phyloP scores from a whole-genome alignment of 2,888 invertebrate genomes.

The Schizaphis graminum region DNA sequence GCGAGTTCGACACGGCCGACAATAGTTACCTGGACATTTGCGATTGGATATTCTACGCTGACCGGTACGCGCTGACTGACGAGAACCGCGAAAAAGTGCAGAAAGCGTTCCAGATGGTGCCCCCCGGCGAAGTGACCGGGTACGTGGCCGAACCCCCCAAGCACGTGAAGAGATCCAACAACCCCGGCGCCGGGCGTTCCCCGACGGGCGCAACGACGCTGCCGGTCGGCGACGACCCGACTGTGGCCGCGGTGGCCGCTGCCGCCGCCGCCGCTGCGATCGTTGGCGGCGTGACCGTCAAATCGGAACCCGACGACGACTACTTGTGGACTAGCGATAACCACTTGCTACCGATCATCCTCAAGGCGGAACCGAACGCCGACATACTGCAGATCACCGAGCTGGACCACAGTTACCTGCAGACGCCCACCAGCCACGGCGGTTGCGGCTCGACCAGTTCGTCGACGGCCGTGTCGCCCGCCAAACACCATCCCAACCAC shows the following conservation, averaged over 20 bases:
- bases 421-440: background rate
- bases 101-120: constrained; percentile 63
- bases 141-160: constrained; percentile 44
- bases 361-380: constrained; percentile 50
- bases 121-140: constrained; percentile 60
- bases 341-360: constrained; percentile 57
- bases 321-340: constrained; percentile 58
- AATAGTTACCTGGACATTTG: constrained; percentile 63
- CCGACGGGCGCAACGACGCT: too few relatives aligned
- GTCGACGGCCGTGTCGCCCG: constrained; percentile 37
- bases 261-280: background rate
- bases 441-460: background rate
- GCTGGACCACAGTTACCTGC: constrained; percentile 61
- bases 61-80: constrained; percentile 56
- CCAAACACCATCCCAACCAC: constrained; percentile 48
- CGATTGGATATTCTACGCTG: constrained; percentile 65
- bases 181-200: background rate
- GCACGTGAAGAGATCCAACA: background rate
- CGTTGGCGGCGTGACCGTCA: background rate
- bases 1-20: constrained; percentile 63
- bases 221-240: background rate
- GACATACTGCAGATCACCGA: constrained; percentile 60
- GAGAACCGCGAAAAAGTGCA: constrained; percentile 61
- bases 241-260: background rate
- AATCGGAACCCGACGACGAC: constrained; percentile 49